Conservation (phyloP, 2,797 vertebrate species). For the Sandelia bainsii region DNA sequence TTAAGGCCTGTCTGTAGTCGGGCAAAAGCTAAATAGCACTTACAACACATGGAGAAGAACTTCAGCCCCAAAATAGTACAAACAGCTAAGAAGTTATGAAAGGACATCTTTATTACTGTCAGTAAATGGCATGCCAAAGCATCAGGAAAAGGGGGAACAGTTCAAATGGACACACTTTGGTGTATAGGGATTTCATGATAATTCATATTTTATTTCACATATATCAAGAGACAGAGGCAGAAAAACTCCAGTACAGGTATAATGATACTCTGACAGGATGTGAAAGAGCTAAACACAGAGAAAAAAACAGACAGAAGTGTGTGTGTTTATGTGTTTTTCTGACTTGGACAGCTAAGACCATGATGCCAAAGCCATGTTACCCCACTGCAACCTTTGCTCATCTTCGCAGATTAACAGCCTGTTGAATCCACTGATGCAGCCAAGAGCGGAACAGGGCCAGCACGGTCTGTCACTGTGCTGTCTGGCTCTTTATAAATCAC, state of each 20-base stretch:
- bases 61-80: not conserved
- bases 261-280: slow-evolving; percentile 23
- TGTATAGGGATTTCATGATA: slow-evolving; percentile 10
- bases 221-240: slow-evolving; percentile 18
- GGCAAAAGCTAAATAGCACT: not conserved
- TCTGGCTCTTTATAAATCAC: slow-evolving; percentile 55
- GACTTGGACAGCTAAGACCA: slow-evolving; percentile 15
- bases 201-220: slow-evolving; percentile 24
- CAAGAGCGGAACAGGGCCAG: slow-evolving; percentile 49
- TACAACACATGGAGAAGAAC: slow-evolving; percentile 17
- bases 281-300: slow-evolving; percentile 4
- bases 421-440: slow-evolving; percentile 44
- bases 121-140: slow-evolving; percentile 8
- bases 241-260: slow-evolving; percentile 10
- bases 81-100: slow-evolving; percentile 16
- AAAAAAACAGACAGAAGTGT: slow-evolving; percentile 12
- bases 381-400: slow-evolving; percentile 37
- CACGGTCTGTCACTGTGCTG: slow-evolving; percentile 30
- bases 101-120: slow-evolving; percentile 15
- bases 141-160: slow-evolving; percentile 8
- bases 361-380: not conserved
- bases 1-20: too few species aligned
- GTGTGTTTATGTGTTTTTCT: slow-evolving; percentile 8
- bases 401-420: slow-evolving; percentile 66
- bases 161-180: not conserved